phyloP scores from a whole-genome alignment of 2,113 vertebrate species.

The Odontophorus gujanensis region DNA sequence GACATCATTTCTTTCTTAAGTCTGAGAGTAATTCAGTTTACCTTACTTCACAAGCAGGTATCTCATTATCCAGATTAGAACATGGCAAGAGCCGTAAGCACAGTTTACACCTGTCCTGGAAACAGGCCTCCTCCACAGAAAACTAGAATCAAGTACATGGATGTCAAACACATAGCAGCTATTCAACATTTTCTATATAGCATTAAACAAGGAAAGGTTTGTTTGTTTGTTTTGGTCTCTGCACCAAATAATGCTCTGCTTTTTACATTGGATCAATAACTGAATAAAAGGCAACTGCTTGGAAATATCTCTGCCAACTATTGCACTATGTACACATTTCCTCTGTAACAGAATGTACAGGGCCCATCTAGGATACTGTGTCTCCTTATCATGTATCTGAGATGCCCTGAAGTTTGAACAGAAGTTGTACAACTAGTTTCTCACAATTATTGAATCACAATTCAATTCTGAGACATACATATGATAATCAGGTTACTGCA shows the following conservation, averaged over 20 bases:
- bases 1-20: background rate
- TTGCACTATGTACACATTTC: background rate
- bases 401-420: background rate
- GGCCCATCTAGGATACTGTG: rapidly evolving
- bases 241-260: background rate
- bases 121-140: background rate
- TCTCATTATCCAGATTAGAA: background rate
- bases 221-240: background rate
- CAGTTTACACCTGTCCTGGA: background rate
- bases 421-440: background rate
- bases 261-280: background rate
- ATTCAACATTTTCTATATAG: background rate
- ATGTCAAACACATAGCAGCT: background rate
- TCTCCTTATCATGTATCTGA: background rate
- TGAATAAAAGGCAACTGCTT: background rate
- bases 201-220: background rate
- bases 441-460: too few relatives aligned
- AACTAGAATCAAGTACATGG: background rate
- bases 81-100: background rate
- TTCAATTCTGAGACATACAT: background rate
- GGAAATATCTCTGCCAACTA: background rate
- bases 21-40: background rate
- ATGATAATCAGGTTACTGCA: background rate
- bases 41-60: background rate
- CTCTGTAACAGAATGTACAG: background rate